phyloP scores from a whole-genome alignment of 2,797 vertebrate species.

The Protonibea diacanthus region DNA sequence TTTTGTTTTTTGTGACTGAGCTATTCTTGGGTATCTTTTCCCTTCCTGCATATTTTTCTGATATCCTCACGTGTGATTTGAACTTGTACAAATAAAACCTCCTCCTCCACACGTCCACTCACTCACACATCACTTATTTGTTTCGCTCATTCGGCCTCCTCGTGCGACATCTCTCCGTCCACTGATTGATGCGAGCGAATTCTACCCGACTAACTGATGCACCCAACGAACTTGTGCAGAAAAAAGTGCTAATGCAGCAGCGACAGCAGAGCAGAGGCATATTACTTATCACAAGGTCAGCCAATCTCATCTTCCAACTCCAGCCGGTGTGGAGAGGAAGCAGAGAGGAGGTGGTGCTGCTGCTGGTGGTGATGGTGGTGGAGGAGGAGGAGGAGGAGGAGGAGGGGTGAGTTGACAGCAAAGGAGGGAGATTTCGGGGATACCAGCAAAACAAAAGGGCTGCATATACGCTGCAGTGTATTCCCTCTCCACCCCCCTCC shows the following conservation, averaged over 20 bases:
- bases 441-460: slow-evolving; percentile 48
- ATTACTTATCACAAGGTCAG: slow-evolving; percentile 85
- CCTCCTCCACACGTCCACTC: neutral
- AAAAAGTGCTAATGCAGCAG: slow-evolving; percentile 80
- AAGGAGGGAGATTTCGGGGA: slow-evolving; percentile 37
- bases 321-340: slow-evolving; percentile 46
- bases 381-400: neutral
- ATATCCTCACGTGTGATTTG: neutral
- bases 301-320: slow-evolving; percentile 77
- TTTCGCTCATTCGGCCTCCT: slow-evolving; percentile 3
- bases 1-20: neutral
- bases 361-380: neutral
- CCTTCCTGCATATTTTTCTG: neutral
- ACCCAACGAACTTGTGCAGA: slow-evolving; percentile 64
- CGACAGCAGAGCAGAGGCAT: slow-evolving; percentile 69
- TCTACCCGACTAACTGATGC: slow-evolving; percentile 54
- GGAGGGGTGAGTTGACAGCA: neutral
- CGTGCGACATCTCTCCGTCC: slow-evolving; percentile 17
- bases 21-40: neutral
- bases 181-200: slow-evolving; percentile 47
- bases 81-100: neutral
- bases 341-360: slow-evolving; percentile 2
- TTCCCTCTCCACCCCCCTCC: neutral
- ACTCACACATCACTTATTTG: neutral
- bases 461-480: slow-evolving; percentile 20